A percentile compares a stretch with the other conserved stretches of the same genome.
Evolutionary conservation across 2,797 vertebrate genomes (phyloP).

Genomic region (Sphenopsis melanotis): DNA sequence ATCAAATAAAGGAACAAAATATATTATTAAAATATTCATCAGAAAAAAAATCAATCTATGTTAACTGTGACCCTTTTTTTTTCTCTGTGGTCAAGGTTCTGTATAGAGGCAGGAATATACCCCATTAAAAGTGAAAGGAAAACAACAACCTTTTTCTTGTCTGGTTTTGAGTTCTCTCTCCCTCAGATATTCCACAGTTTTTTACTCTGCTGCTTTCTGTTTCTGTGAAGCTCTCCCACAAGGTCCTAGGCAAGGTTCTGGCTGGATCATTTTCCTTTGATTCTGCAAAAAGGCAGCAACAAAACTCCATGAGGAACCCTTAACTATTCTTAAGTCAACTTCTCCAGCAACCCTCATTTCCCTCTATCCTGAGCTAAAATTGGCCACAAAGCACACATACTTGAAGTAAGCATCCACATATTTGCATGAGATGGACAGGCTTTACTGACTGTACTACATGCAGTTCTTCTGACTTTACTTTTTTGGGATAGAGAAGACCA

Average conservation of each 20-base stretch:
- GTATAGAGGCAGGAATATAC: background rate
- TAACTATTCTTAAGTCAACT: background rate
- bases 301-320: background rate
- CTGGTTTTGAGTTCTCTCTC: background rate
- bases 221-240: background rate
- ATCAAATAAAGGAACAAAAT: background rate
- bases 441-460: background rate
- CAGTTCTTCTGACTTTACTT: background rate
- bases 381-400: background rate
- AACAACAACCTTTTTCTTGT: background rate
- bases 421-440: background rate
- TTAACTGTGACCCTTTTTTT: background rate
- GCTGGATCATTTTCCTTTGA: background rate
- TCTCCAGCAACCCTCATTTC: background rate
- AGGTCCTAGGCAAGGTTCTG: background rate
- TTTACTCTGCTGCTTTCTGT: background rate
- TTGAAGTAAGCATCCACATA: rapidly evolving
- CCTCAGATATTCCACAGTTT: background rate
- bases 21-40: background rate
- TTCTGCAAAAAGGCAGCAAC: background rate
- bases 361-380: background rate
- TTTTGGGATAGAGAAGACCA: background rate
- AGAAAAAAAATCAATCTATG: background rate
- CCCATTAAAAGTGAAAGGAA: background rate
- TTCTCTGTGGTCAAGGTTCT: rapidly evolving